These are phyloP conservation scores for Spizella passerina DNA, from an alignment of 2,797 vertebrate species.

Conservation along the genomic window DNA sequence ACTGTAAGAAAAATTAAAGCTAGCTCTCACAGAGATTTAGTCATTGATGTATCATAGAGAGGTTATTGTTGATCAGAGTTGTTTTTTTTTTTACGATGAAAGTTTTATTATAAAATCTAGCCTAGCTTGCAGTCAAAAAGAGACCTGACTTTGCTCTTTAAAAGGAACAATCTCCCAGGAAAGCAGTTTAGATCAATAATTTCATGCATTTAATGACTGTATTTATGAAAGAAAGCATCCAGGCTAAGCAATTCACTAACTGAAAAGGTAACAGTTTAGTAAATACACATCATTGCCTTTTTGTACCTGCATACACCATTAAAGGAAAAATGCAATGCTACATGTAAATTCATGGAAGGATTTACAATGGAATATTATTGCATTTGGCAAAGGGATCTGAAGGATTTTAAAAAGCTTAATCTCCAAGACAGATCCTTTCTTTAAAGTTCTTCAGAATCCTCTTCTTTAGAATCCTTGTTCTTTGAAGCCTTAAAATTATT, in stretches of 20 bases:
- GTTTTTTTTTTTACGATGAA: conserved; percentile 17
- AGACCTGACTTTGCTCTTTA: not conserved
- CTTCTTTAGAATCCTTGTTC: not conserved
- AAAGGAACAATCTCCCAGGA: not conserved
- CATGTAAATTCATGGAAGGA: not conserved
- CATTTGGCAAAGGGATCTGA: not conserved
- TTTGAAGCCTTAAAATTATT: conserved; percentile 18
- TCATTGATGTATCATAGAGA: not conserved
- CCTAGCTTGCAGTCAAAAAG: conserved; percentile 13
- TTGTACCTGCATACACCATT: not conserved
- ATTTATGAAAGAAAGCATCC: conserved; percentile 19
- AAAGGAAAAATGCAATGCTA: not conserved
- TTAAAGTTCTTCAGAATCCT: not conserved
- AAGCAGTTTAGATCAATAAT: conserved; percentile 35
- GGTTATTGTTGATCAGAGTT: not conserved
- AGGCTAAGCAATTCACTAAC: not conserved
- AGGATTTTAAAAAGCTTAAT: conserved; percentile 21
- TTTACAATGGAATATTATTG: not conserved
- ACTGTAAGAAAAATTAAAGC: not conserved
- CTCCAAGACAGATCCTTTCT: conserved; percentile 16
- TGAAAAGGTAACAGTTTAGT: conserved; percentile 11
- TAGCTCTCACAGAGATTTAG: not conserved
- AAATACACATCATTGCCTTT: not conserved
- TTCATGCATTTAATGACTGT: not conserved
- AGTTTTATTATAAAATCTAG: conserved; percentile 45